These are phyloP conservation scores for Drosophila varians DNA, from an alignment of 1,140 invertebrate genomes.

Conservation along the genomic window DNA sequence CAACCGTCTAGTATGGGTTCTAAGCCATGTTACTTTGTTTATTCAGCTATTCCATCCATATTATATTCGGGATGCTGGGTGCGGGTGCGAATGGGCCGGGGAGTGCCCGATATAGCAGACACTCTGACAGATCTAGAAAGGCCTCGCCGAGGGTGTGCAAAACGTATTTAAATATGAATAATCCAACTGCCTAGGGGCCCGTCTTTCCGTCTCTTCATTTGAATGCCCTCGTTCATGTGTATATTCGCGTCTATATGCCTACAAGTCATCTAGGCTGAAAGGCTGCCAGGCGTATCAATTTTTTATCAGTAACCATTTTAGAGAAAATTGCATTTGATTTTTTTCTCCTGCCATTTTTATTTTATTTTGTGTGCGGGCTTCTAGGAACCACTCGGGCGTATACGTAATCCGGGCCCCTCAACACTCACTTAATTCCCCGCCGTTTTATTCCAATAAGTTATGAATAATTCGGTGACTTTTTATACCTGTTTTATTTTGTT, in stretches of 20 bases:
- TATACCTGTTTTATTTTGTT: slow-evolving; percentile 2
- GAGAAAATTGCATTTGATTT: slow-evolving; percentile 76
- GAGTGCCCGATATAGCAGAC: slow-evolving; percentile 22
- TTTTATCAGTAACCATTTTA: slow-evolving; percentile 79
- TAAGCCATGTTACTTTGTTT: slow-evolving; percentile 14
- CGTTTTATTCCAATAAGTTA: slow-evolving; percentile 28
- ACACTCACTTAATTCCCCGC: slow-evolving; percentile 37
- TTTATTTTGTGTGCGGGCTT: slow-evolving; percentile 14
- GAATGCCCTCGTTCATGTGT: slow-evolving; percentile 26
- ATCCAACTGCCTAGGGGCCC: slow-evolving; percentile 48
- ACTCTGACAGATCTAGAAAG: slow-evolving; percentile 7
- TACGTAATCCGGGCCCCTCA: slow-evolving; percentile 3
- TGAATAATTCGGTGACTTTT: slow-evolving; percentile 33
- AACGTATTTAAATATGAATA: slow-evolving; percentile 74
- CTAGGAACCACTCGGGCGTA: slow-evolving; percentile 1
- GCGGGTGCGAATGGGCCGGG: slow-evolving; percentile 6
- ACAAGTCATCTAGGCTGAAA: slow-evolving; percentile 2
- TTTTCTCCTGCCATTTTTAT: slow-evolving; percentile 31
- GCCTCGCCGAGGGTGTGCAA: slow-evolving; percentile 15
- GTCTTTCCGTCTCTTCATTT: slow-evolving; percentile 9
- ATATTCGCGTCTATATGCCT: slow-evolving; percentile 9
- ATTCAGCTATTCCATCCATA: slow-evolving; percentile 45
- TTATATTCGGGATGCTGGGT: slow-evolving; percentile 23
- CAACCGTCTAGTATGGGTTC: slow-evolving; percentile 15
- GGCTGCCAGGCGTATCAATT: slow-evolving; percentile 59